Percentiles rank a stretch among this genome's conserved stretches.
Conservation (phyloP, 2,888 invertebrate genomes). For the Drosophila austrosaltans region DNA sequence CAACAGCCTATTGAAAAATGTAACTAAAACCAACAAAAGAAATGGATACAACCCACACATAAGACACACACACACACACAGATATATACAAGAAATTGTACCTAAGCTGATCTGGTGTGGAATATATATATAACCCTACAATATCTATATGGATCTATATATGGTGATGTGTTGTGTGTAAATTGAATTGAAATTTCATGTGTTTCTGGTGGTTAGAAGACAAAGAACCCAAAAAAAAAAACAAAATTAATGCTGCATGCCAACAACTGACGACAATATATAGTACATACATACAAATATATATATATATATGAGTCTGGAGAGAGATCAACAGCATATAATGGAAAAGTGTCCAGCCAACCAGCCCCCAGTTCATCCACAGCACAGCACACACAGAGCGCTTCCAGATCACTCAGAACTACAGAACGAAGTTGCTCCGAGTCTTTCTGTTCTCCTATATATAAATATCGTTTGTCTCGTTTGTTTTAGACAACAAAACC, state of each 20-base stretch:
- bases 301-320: conserved; percentile 41
- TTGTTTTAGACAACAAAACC: conserved; percentile 63
- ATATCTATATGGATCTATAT: conserved; percentile 52
- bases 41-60: conserved; percentile 49
- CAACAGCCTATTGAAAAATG: conserved; percentile 68
- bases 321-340: conserved; percentile 52
- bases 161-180: conserved; percentile 71
- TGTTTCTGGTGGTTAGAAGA: conserved; percentile 55
- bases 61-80: conserved; percentile 33
- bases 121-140: conserved; percentile 20
- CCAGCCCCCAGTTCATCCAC: conserved; percentile 43
- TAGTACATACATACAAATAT: conserved; percentile 48
- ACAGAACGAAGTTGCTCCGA: conserved; percentile 42
- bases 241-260: conserved; percentile 66
- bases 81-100: conserved; percentile 27
- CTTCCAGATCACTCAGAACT: conserved; percentile 13
- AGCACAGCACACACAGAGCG: conserved; percentile 38
- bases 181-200: conserved; percentile 63
- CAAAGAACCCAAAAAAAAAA: conserved; percentile 33
- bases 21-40: conserved; percentile 58
- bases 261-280: conserved; percentile 25
- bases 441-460: conserved; percentile 34
- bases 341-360: conserved; percentile 34
- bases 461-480: conserved; percentile 60
- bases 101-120: conserved; percentile 58